phyloP scores from a whole-genome alignment of 92 coral and sea anemone species.

The Nematostella vectensis region DNA sequence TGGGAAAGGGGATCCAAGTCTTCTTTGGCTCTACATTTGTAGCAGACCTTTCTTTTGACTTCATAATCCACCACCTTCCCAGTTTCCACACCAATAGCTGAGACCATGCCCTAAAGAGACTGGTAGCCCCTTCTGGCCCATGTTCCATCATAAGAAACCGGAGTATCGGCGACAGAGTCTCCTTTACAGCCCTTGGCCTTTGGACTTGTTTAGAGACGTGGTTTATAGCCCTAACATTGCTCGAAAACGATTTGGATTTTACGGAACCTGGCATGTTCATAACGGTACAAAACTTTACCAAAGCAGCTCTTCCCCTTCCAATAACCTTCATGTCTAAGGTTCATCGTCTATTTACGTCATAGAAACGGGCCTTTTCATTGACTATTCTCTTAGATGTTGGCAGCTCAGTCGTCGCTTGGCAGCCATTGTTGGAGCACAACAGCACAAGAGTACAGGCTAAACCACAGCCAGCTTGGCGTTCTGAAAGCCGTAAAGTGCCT shows the following conservation, averaged over 20 bases:
- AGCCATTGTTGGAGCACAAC: slow-evolving; percentile 21
- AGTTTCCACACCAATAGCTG: slow-evolving; percentile 27
- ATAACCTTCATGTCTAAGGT: slow-evolving; percentile 23
- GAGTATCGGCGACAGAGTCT: slow-evolving; percentile 8
- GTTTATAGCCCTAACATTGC: slow-evolving; percentile 16
- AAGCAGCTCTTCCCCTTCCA: slow-evolving; percentile 30
- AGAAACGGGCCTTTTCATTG: slow-evolving; percentile 19
- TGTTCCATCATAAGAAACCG: slow-evolving; percentile 32
- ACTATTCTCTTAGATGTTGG: slow-evolving; percentile 38
- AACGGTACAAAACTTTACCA: slow-evolving; percentile 25
- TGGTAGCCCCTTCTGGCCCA: slow-evolving; percentile 48
- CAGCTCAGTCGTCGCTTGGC: slow-evolving; percentile 25
- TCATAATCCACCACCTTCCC: slow-evolving; percentile 40
- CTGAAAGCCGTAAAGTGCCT: slow-evolving; percentile 20
- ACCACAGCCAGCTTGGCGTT: slow-evolving; percentile 26
- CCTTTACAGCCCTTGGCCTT: slow-evolving; percentile 9
- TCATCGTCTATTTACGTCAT: slow-evolving; percentile 25
- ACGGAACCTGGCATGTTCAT: slow-evolving; percentile 41
- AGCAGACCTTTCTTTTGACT: slow-evolving; percentile 29
- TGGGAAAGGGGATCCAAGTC: slow-evolving; percentile 30
- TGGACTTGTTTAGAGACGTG: slow-evolving; percentile 20
- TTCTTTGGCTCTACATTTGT: slow-evolving; percentile 26
- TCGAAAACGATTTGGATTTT: slow-evolving; percentile 12
- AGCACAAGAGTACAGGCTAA: slow-evolving; percentile 25
- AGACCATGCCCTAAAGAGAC: slow-evolving; percentile 39